Conservation (phyloP, 2,797 vertebrate species). For the Pogoniulus pusillus region DNA sequence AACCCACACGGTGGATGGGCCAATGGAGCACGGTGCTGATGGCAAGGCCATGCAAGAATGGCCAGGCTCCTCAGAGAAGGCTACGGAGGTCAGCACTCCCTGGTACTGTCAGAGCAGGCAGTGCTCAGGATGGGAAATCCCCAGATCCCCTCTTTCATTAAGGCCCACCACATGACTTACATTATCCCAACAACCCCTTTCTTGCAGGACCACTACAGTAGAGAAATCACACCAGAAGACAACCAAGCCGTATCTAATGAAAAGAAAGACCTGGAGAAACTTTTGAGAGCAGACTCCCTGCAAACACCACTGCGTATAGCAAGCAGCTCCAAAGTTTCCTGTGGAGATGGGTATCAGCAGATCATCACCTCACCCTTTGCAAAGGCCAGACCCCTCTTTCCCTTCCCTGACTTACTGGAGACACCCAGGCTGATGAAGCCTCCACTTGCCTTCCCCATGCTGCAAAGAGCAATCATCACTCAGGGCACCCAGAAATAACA, state of each 20-base stretch:
- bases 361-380: not conserved
- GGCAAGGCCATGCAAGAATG: not conserved
- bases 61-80: not conserved
- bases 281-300: not conserved
- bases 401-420: not conserved
- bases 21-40: not conserved
- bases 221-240: not conserved
- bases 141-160: not conserved
- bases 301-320: rapidly evolving
- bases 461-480: not conserved
- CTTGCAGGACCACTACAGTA: not conserved
- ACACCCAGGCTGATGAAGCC: not conserved
- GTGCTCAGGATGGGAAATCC: not conserved
- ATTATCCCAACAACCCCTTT: not conserved
- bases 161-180: not conserved
- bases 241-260: not conserved
- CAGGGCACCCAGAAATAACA: not conserved
- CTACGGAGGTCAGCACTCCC: not conserved
- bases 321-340: not conserved
- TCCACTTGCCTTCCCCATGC: not conserved
- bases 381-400: not conserved
- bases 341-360: not conserved
- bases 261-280: not conserved
- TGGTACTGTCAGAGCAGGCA: not conserved
- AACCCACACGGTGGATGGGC: not conserved